Evolutionary conservation across 2,797 vertebrate species (phyloP).

Genomic region (Lacerta bilineata): DNA sequence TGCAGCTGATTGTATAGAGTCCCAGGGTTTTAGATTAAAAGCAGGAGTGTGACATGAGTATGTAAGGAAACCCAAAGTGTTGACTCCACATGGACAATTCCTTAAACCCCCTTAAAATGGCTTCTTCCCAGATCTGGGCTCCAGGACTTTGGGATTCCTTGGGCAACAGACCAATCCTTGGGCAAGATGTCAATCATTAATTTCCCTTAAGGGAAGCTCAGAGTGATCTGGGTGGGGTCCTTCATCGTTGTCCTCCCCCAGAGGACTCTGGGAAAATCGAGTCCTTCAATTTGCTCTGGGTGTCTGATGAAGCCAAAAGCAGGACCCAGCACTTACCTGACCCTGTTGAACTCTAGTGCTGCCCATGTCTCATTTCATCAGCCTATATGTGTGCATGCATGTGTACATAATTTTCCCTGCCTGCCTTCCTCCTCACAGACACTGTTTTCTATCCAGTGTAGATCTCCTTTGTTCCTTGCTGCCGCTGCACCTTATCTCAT

Average conservation of each 20-base stretch:
- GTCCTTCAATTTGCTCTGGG: slow-evolving; percentile 8
- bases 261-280: neutral
- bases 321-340: neutral
- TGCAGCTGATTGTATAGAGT: neutral
- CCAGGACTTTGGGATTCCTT: neutral
- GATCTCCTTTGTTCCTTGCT: neutral
- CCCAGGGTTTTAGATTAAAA: neutral
- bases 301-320: slow-evolving; percentile 8
- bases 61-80: neutral
- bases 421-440: no score
- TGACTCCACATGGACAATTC: neutral
- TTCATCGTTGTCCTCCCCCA: neutral
- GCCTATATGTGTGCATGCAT: neutral
- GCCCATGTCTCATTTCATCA: slow-evolving; percentile 10
- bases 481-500: neutral
- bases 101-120: neutral
- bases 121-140: neutral
- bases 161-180: neutral
- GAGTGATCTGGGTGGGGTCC: neutral
- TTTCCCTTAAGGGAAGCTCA: neutral
- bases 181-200: neutral
- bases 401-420: neutral
- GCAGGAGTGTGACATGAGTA: neutral
- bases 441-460: no score
- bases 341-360: slow-evolving; percentile 1